phyloP scores from a whole-genome alignment of 2,113 vertebrate genomes.

The Oostethus manadensis region DNA sequence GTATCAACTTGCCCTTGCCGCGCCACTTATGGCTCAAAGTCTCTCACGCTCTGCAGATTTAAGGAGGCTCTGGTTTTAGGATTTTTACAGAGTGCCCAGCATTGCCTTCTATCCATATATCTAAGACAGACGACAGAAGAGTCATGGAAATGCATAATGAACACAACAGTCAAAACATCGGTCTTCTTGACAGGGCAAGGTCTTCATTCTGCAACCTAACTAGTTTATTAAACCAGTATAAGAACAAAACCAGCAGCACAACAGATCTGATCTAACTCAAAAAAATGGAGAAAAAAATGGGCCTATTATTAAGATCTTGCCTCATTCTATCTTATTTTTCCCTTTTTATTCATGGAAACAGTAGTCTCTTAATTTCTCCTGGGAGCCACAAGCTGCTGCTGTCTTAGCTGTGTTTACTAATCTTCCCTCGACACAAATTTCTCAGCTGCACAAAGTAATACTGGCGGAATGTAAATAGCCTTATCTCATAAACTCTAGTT shows the following conservation, averaged over 20 bases:
- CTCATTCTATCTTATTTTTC: conserved; percentile 28
- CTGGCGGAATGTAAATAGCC: conserved; percentile 66
- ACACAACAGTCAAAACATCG: conserved; percentile 23
- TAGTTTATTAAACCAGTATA: conserved; percentile 43
- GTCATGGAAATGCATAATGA: conserved; percentile 12
- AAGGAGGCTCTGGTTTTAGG: no score
- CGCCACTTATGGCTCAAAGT: neutral
- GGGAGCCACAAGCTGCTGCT: conserved; percentile 59
- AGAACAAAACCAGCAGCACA: conserved; percentile 23
- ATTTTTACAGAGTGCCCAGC: no score
- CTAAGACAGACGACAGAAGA: no score
- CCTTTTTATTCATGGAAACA: conserved; percentile 51
- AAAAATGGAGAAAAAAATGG: conserved; percentile 38
- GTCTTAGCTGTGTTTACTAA: conserved; percentile 66
- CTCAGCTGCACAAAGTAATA: conserved; percentile 62
- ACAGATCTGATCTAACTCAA: conserved; percentile 38
- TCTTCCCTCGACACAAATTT: conserved; percentile 66
- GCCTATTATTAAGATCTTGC: conserved; percentile 49
- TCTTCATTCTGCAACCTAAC: conserved; percentile 31
- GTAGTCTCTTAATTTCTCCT: conserved; percentile 63
- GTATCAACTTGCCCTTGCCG: neutral
- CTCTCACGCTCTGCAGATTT: no score
- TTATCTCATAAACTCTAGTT: conserved; percentile 69
- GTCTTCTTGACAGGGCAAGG: conserved; percentile 39
- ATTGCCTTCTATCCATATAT: no score